Evolutionary conservation across 2,113 vertebrate genomes (phyloP).

Genomic region (Catharus minimus): DNA sequence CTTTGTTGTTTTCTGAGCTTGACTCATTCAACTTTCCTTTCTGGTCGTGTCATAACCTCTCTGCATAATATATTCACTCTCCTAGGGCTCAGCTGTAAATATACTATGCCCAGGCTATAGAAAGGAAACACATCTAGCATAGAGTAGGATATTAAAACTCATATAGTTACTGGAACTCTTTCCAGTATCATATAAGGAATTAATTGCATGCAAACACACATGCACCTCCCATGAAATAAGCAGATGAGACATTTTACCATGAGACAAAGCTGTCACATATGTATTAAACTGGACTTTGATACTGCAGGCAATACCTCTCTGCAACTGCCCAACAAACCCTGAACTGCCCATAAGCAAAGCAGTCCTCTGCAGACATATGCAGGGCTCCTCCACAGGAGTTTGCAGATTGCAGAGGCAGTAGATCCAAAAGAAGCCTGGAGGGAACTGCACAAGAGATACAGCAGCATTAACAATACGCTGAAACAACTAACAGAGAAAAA

Average conservation of each 20-base stretch:
- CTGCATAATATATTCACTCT: not conserved
- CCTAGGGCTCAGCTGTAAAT: not conserved
- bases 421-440: not conserved
- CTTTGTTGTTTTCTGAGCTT: not conserved
- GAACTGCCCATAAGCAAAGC: not conserved
- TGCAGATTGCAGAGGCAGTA: not conserved
- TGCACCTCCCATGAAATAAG: not conserved
- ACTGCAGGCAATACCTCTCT: not conserved
- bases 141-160: not conserved
- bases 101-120: not conserved
- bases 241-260: not conserved
- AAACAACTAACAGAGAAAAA: not conserved
- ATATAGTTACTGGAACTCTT: not conserved
- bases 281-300: not conserved
- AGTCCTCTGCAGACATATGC: not conserved
- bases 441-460: conserved; percentile 1
- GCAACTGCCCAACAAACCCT: not conserved
- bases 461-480: conserved; percentile 31
- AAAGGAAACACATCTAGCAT: not conserved
- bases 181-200: not conserved
- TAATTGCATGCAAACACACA: not conserved
- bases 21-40: not conserved
- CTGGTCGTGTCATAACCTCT: not conserved
- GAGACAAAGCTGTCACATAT: not conserved
- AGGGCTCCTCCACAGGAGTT: not conserved